Evolutionary conservation across 2,113 vertebrate species (phyloP), one percentile per base, ranked within the genome.

Genomic region (Penelope pileata): DNA sequence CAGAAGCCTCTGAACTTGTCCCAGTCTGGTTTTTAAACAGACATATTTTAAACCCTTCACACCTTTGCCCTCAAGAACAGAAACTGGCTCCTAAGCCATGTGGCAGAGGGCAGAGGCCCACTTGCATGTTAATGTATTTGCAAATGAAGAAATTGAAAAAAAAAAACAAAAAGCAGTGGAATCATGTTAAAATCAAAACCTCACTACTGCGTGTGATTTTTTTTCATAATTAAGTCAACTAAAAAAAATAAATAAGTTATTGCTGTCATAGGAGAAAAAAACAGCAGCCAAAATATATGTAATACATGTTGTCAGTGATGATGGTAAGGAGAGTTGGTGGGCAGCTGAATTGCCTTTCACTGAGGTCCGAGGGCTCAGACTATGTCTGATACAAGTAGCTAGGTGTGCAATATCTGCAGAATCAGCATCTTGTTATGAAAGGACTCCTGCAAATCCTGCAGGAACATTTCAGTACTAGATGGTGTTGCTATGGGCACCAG

Each of bases 401-500:
- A 69, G 84, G 90, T 94, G 63, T 93, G 68, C 69, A 97, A 93
- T 94, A 95, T 94, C 79, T 96, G 95, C 94, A 94, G 94, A 95
- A 96, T 96, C 96, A 96, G 97, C 96, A 97, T 73, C 93, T 97
- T 90, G 87, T 93, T 96, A 96, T 93, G 89, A 93, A 97, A 97
- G 93, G 73, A 59, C 95, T 97, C 83, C 87, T 88, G 87, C 79
- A 94, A 93, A 93, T 66, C 88, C 93, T 96, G 83, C 83, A 86
- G 87, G 94, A 97, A 93, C 85, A 93, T 96, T 97, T 96, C 93
- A 90, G 89, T 94, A 92, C 94, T 96, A 95, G 92, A 88, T 95
- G 88, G 82, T 88, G 97, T 98, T 98, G 97, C 96, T 96, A 97
- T 96, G 96, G 96, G 96, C 95, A 98, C 97, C 96, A 96, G 90